Evolutionary conservation across 1,140 invertebrate genomes (phyloP).

Genomic region (Zaprionus ornatus): DNA sequence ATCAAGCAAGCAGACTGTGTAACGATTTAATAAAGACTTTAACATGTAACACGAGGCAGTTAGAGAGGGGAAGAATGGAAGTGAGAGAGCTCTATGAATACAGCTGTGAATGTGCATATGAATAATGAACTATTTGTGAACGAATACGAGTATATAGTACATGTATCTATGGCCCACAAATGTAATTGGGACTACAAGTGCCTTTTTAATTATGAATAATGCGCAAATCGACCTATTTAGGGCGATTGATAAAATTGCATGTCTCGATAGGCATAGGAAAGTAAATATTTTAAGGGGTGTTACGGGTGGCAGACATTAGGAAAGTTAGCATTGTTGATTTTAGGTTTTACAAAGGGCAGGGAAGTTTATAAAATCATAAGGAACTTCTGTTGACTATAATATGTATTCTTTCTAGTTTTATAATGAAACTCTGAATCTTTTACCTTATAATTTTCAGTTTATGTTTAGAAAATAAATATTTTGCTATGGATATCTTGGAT

Average conservation of each 20-base stretch:
- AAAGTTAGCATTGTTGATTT: not conserved
- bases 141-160: not conserved
- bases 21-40: conserved; percentile 80
- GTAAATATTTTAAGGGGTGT: not conserved
- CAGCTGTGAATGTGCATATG: conserved; percentile 4
- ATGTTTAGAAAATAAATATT: too few species aligned
- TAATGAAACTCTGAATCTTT: too few species aligned
- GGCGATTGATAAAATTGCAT: conserved; percentile 23
- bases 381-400: too few species aligned
- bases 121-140: not conserved
- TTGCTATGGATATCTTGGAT: too few species aligned
- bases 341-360: too few species aligned
- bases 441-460: too few species aligned
- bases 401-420: too few species aligned
- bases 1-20: conserved; percentile 60
- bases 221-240: conserved; percentile 62
- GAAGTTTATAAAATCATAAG: too few species aligned
- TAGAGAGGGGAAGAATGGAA: conserved; percentile 51
- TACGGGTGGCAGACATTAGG: not conserved
- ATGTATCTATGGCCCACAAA: conserved; percentile 1
- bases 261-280: not conserved
- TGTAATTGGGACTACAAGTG: conserved; percentile 53
- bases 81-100: conserved; percentile 16
- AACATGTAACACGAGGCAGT: conserved; percentile 71
- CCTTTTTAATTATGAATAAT: conserved; percentile 73